Evolutionary conservation across 1,140 invertebrate species (phyloP), one percentile per base, ranked within the genome.

Genomic region (Megathymus violae): DNA sequence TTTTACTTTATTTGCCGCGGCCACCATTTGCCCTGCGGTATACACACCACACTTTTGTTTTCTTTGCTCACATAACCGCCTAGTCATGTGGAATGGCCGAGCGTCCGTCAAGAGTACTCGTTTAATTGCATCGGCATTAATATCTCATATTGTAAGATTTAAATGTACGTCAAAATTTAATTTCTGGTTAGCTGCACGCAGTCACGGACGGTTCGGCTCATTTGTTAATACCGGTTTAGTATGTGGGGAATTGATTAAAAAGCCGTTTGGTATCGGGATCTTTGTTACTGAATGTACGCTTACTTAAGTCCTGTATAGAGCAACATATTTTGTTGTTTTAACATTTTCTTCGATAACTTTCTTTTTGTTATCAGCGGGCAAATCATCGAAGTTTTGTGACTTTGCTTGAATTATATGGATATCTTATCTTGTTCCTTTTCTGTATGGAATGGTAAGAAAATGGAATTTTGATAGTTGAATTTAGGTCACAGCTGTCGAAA

Each of bases 81-180:
- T 47, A 59, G 41, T 59, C 54, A 59, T 59, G 54, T 38, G 17
- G 41, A 46, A 59, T 16, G 41, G n/a, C 27, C 16, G 14, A 59
- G 54, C 54, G 47, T 56, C 40, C 36, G 54, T 59, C 43, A 47
- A 17, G 54, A 59, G 46, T 22, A 56, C 54, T 47, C 46, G 43
- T 47, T 36, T 34, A 22, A 59, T 59, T 59, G 31, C 54, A 36
- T 59, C 41, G 25, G 25, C 36, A 59, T 59, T 59, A 36, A 59
- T 59, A 59, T 59, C 41, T 34, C 54, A 59, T n/a, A n/a, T 27
- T 56, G 54, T 59, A n/a, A 59, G 54, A 59, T 59, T 46, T 43
- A 44, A 56, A 14, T 44, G 52, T 56, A 56, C 38, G 14, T 56
- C 15, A 44, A n/a, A n/a, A 44, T 27, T 7, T 52, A 38, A 54